Conservation (phyloP, 2,888 invertebrate genomes). For the Limenitis camilla region DNA sequence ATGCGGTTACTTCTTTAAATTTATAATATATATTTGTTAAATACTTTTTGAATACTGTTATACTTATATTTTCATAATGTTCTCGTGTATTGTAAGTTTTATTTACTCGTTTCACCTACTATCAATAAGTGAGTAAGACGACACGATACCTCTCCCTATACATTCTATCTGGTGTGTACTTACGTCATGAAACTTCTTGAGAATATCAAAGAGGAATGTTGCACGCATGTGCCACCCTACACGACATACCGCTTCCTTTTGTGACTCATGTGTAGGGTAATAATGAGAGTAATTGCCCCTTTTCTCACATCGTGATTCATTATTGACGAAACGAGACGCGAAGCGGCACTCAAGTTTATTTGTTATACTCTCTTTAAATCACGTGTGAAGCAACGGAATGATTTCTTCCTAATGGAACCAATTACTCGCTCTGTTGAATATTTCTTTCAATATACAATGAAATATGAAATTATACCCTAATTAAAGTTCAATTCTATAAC, state of each 20-base stretch:
- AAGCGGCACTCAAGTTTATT: conserved; percentile 50
- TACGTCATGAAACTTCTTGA: conserved; percentile 32
- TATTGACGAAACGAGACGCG: conserved; percentile 45
- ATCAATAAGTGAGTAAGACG: conserved; percentile 12
- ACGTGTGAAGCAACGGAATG: conserved; percentile 46
- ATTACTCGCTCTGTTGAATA: conserved; percentile 19
- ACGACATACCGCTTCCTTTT: conserved; percentile 39
- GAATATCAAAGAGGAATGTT: conserved; percentile 31
- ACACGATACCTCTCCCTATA: conserved; percentile 5
- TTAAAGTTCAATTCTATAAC: conserved; percentile 9
- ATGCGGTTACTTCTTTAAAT: too few species aligned
- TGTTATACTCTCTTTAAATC: conserved; percentile 59
- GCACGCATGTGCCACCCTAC: conserved; percentile 28
- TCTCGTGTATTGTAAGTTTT: neutral
- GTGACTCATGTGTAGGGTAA: conserved; percentile 53
- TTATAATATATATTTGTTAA: conserved; percentile 57
- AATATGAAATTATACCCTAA: conserved; percentile 9
- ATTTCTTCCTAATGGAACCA: conserved; percentile 24
- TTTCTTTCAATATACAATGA: conserved; percentile 7
- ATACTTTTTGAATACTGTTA: conserved; percentile 14
- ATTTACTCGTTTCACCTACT: neutral
- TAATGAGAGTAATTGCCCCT: conserved; percentile 67
- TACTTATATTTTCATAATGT: too few species aligned
- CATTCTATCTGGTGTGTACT: conserved; percentile 14
- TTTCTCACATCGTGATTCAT: conserved; percentile 72